These are phyloP conservation scores for Cynodonichthys magdalenae DNA, from an alignment of 2,797 vertebrate genomes.

Conservation along the genomic window DNA sequence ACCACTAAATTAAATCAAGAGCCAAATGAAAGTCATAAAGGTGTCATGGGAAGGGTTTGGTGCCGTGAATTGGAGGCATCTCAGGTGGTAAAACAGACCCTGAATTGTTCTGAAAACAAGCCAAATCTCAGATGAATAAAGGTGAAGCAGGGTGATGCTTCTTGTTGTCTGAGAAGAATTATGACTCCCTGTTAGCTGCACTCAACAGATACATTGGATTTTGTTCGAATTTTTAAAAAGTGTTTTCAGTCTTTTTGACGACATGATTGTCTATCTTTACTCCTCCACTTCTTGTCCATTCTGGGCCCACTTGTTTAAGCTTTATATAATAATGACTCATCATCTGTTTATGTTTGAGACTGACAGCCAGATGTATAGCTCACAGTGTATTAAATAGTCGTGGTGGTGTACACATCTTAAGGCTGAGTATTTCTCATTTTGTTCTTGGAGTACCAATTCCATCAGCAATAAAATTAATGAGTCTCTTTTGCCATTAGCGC, in stretches of 20 bases:
- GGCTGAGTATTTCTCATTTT: constrained; percentile 37
- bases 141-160: background rate
- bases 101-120: constrained; percentile 3
- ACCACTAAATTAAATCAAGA: constrained; percentile 13
- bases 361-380: constrained; percentile 42
- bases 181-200: background rate
- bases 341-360: constrained; percentile 47
- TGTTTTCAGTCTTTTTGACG: constrained; percentile 29
- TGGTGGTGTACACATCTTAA: background rate
- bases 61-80: constrained; percentile 3
- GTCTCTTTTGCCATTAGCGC: constrained; percentile 37
- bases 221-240: constrained; percentile 10
- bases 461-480: constrained; percentile 52
- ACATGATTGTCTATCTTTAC: constrained; percentile 53
- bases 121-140: background rate
- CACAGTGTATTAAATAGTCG: constrained; percentile 15
- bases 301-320: constrained; percentile 62
- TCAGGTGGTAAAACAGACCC: constrained; percentile 4
- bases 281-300: constrained; percentile 45
- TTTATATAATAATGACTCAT: constrained; percentile 71
- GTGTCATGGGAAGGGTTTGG: background rate
- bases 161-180: background rate
- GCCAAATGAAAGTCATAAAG: constrained; percentile 12
- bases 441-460: constrained; percentile 42
- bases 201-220: background rate